phyloP scores from a whole-genome alignment of 2,113 vertebrate genomes.

The Neodontobutis hainanensis region DNA sequence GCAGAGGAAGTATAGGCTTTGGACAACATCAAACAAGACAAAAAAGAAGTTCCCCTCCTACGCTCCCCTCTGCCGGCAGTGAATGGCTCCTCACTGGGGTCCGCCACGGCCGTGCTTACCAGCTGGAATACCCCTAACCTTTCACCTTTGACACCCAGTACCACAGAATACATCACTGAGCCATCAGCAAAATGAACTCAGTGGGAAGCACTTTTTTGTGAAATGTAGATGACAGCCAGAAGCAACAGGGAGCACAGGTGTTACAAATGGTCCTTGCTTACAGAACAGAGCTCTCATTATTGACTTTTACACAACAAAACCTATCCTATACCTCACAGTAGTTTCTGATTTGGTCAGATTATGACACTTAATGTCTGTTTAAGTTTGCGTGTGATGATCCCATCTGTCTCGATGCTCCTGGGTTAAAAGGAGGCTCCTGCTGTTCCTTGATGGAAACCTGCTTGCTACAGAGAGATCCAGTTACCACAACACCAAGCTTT shows the following conservation, averaged over 20 bases:
- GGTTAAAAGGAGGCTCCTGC: constrained; percentile 78
- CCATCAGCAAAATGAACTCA: constrained; percentile 33
- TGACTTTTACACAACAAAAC: constrained; percentile 3
- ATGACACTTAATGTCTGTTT: constrained; percentile 7
- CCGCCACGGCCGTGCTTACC: constrained; percentile 73
- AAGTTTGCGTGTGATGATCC: constrained; percentile 74
- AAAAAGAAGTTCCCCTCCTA: constrained; percentile 19
- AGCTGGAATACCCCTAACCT: constrained; percentile 81
- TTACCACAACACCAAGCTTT: constrained; percentile 79
- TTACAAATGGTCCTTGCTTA: constrained; percentile 29
- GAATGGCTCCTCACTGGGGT: constrained; percentile 75
- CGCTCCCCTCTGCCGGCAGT: constrained; percentile 44
- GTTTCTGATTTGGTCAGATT: constrained; percentile 3
- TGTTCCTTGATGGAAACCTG: constrained; percentile 79
- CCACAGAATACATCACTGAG: constrained; percentile 59
- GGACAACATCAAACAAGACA: constrained; percentile 49
- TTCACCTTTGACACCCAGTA: constrained; percentile 61
- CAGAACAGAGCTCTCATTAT: neutral
- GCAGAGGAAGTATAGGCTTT: constrained; percentile 8
- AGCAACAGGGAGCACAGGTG: constrained; percentile 53
- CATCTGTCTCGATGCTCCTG: constrained; percentile 75
- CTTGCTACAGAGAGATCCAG: constrained; percentile 77
- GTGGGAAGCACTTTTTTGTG: constrained; percentile 43
- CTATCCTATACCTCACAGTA: neutral
- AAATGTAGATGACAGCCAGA: constrained; percentile 27